Base-by-base conservation (phyloP, 2,797 vertebrate genomes). In the Aratinga solstitialis region DNA sequence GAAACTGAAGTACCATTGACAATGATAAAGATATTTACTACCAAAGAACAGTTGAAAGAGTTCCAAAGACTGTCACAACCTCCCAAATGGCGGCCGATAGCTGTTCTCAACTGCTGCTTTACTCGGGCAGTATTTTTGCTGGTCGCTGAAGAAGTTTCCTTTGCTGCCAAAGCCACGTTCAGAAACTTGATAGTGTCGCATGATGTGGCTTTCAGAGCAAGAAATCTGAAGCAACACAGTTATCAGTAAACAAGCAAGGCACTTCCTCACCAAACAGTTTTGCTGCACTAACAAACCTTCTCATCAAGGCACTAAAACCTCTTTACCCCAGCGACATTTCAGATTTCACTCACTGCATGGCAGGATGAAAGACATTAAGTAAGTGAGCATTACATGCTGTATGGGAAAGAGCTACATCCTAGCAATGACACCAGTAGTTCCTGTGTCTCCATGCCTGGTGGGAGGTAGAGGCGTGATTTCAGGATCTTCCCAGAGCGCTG, bases 261-360 rank as follows among this genome's bases (percentile, higher is more conserved):
- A 1, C 10, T 40, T 83, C 65, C 72, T 74, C 21, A 11, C 8
- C 6, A 0, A 40, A 21, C 22, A 30, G 36, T 5, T 38, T 3
- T 3, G 26, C 38, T 8, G 22, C 59, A 9, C 26, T 13, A 56
- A 36, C 43, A 40, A n/a, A 7, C 66, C 68, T 48, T 20, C 53
- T 61, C 61, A 17, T 1, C 14, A 6, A 9, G 18, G 34, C 42
- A 38, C 54, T 9, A 24, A 58, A 15, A 65, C 4, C 29, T 26
- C 79, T 19, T 89, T 7, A 1, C 10, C 48, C 38, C 53, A 11
- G 63, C 3, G 8, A 8, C 11, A 13, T 19, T 53, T 26, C 43
- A 1, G 26, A 11, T 59, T 54, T 56, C 34, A 30, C 53, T 43
- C n/a, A 11, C 5, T 2, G 45, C 1, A 50, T 0, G 1, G 51